Conservation (phyloP, 2,888 invertebrate species). For the Macaria liturata region DNA sequence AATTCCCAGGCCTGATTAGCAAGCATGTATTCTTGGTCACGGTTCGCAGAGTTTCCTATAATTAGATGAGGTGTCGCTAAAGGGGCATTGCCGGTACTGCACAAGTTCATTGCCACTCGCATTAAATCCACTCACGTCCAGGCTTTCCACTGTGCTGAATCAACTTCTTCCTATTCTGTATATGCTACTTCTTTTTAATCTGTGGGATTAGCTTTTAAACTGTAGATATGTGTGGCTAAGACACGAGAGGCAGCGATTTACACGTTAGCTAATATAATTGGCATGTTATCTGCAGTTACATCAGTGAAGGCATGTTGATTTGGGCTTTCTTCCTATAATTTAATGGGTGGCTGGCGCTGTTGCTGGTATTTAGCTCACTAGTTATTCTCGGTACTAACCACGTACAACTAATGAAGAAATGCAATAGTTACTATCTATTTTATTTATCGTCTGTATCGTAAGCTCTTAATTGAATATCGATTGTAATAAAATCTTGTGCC, state of each 20-base stretch:
- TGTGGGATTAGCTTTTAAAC: not conserved
- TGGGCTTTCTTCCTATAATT: no score
- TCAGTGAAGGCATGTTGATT: no score
- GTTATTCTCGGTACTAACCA: no score
- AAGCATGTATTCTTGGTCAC: conserved; percentile 2
- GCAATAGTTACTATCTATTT: no score
- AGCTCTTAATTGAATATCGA: no score
- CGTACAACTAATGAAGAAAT: no score
- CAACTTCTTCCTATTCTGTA: conserved; percentile 5
- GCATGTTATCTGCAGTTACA: no score
- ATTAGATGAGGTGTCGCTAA: conserved; percentile 14
- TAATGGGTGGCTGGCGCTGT: no score
- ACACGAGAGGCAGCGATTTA: conserved; percentile 8
- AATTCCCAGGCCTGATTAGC: not conserved
- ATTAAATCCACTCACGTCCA: conserved; percentile 33
- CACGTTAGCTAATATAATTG: not conserved
- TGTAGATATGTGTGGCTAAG: not conserved
- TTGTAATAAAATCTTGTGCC: no score
- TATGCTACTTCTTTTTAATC: conserved; percentile 3
- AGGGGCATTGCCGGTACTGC: conserved; percentile 8
- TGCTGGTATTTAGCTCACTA: no score
- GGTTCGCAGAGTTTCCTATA: conserved; percentile 27
- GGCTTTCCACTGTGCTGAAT: conserved; percentile 27
- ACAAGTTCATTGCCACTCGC: conserved; percentile 37
- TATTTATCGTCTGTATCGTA: no score